These are phyloP conservation scores for Phyllotreta cruciferae DNA, from an alignment of 2,888 invertebrate genomes.

Conservation along the genomic window DNA sequence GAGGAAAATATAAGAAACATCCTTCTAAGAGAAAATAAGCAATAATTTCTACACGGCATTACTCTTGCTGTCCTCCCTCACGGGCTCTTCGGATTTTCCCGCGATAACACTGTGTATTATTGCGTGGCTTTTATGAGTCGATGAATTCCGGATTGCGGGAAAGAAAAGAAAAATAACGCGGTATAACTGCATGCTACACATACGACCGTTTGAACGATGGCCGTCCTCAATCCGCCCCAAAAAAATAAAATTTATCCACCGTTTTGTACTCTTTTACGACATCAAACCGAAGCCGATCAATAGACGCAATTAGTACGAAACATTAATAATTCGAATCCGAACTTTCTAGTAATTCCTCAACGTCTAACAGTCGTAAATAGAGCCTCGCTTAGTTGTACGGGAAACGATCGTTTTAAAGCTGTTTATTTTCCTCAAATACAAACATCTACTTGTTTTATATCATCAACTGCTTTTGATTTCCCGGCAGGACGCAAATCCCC, in stretches of 20 bases:
- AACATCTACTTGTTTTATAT: conserved; percentile 11
- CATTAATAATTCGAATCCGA: conserved; percentile 3
- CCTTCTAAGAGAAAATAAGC: conserved; percentile 16
- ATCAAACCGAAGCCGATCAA: not conserved
- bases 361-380: too few relatives aligned
- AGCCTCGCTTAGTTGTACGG: too few relatives aligned
- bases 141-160: conserved; percentile 25
- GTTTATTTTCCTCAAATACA: conserved; percentile 8
- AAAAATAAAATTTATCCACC: not conserved
- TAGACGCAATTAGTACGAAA: not conserved
- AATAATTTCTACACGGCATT: conserved; percentile 16
- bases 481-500: conserved; percentile 5
- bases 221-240: not conserved
- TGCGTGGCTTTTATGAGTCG: conserved; percentile 26
- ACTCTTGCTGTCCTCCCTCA: conserved; percentile 20
- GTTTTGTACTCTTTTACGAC: not conserved
- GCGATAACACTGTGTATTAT: conserved; percentile 27
- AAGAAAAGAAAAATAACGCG: conserved; percentile 13
- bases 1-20: conserved; percentile 1
- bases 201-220: too few relatives aligned
- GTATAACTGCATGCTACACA: conserved; percentile 11
- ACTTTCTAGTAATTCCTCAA: too few relatives aligned
- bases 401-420: conserved; percentile 3
- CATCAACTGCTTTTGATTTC: conserved; percentile 15
- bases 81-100: conserved; percentile 14